phyloP scores from a whole-genome alignment of 2,888 invertebrate species.

The Nebria salina region DNA sequence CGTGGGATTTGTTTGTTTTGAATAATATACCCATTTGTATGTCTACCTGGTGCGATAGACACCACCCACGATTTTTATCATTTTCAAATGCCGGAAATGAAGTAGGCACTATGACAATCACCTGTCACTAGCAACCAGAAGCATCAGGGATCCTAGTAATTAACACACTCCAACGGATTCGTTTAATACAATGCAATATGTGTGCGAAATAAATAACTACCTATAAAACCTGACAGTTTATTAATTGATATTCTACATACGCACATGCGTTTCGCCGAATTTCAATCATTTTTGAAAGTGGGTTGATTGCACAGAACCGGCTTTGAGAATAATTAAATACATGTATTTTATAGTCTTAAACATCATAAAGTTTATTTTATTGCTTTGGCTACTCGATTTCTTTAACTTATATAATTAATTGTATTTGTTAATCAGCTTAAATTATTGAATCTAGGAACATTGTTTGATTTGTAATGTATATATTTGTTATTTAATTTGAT shows the following conservation, averaged over 20 bases:
- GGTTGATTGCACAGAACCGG: conserved; percentile 8
- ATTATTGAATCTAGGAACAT: too few species aligned
- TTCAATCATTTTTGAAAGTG: conserved; percentile 9
- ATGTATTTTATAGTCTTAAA: neutral
- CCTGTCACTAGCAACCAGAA: neutral
- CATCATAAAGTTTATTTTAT: neutral
- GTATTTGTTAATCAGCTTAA: too few species aligned
- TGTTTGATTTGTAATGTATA: too few species aligned
- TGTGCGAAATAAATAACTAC: conserved; percentile 5
- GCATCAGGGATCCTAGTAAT: neutral
- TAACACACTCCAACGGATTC: neutral
- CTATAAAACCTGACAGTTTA: neutral
- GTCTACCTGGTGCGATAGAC: neutral
- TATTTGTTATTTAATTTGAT: neutral
- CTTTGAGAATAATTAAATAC: neutral
- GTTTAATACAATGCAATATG: neutral
- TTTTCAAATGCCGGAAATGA: neutral
- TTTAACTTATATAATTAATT: too few species aligned
- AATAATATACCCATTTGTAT: neutral
- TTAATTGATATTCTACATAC: conserved; percentile 9
- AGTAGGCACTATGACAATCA: neutral
- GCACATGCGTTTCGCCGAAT: conserved; percentile 12
- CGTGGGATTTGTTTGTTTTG: neutral
- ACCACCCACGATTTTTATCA: neutral
- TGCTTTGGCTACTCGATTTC: neutral